A percentile compares a stretch with the other conserved stretches of the same genome.
These are phyloP conservation scores for Petrocephalus sullivani DNA, from an alignment of 2,797 vertebrate species.

Conservation along the genomic window DNA sequence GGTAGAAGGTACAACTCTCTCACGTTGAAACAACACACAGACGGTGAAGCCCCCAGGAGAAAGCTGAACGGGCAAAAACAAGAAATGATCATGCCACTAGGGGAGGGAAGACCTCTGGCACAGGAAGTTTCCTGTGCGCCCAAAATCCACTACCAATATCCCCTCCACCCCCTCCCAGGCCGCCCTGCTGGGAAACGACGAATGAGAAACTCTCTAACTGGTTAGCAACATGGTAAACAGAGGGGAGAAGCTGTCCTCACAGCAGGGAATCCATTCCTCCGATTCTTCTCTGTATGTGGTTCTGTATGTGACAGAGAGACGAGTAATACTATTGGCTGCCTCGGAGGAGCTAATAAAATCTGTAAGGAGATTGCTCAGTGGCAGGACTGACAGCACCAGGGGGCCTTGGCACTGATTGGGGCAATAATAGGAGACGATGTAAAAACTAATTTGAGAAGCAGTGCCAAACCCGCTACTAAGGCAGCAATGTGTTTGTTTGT, in stretches of 20 bases:
- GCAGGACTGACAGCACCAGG: background rate
- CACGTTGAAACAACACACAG: background rate
- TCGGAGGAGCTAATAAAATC: background rate
- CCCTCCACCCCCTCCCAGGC: background rate
- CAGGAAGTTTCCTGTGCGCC: background rate
- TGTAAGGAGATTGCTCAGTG: background rate
- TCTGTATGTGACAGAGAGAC: background rate
- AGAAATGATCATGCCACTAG: background rate
- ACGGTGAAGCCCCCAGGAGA: background rate
- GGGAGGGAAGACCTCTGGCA: background rate
- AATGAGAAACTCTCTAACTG: background rate
- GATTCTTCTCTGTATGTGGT: background rate
- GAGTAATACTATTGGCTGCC: background rate
- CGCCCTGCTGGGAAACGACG: background rate
- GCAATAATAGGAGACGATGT: background rate
- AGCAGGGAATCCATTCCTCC: constrained; percentile 1
- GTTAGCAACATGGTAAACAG: background rate
- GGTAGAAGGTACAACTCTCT: background rate
- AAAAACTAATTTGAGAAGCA: background rate
- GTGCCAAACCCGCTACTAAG: background rate
- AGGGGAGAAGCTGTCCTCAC: background rate
- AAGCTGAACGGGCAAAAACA: background rate
- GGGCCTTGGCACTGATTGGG: background rate
- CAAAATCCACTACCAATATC: background rate
- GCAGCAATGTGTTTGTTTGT: background rate